Conservation (phyloP, 1,140 invertebrate species). For the Drosophila carrolli region DNA sequence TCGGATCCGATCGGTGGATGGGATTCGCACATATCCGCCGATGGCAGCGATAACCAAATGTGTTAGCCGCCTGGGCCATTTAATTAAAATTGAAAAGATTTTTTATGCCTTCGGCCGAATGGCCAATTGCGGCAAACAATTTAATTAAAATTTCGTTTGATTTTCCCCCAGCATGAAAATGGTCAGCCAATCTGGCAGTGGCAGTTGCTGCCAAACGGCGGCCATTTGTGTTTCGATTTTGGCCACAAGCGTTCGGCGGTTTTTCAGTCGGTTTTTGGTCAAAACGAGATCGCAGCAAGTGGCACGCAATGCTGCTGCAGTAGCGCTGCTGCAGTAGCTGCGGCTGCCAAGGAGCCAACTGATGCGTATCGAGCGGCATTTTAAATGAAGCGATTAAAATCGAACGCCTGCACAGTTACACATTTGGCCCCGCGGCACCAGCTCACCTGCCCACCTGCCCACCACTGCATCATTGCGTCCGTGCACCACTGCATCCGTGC, state of each 20-base stretch:
- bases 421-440: conserved; percentile 52
- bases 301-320: conserved; percentile 65
- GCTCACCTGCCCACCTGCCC: conserved; percentile 12
- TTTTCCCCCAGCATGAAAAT: conserved; percentile 67
- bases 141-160: conserved; percentile 71
- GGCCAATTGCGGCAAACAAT: conserved; percentile 57
- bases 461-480: neutral
- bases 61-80: conserved; percentile 9
- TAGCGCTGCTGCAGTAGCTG: neutral
- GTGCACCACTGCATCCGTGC: neutral
- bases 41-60: conserved; percentile 16
- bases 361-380: conserved; percentile 80
- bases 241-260: conserved; percentile 55
- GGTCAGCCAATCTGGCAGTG: conserved; percentile 55
- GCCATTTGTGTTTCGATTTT: conserved; percentile 61
- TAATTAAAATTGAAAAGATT: conserved; percentile 58
- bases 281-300: conserved; percentile 81
- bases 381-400: conserved; percentile 82
- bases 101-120: conserved; percentile 28
- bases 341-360: conserved; percentile 53
- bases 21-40: conserved; percentile 11
- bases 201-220: conserved; percentile 44
- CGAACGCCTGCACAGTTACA: conserved; percentile 77
- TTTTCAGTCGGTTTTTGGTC: conserved; percentile 55
- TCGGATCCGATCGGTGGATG: neutral